phyloP scores from a whole-genome alignment of 2,888 invertebrate species.

The Dyspetes luteomarginatus region DNA sequence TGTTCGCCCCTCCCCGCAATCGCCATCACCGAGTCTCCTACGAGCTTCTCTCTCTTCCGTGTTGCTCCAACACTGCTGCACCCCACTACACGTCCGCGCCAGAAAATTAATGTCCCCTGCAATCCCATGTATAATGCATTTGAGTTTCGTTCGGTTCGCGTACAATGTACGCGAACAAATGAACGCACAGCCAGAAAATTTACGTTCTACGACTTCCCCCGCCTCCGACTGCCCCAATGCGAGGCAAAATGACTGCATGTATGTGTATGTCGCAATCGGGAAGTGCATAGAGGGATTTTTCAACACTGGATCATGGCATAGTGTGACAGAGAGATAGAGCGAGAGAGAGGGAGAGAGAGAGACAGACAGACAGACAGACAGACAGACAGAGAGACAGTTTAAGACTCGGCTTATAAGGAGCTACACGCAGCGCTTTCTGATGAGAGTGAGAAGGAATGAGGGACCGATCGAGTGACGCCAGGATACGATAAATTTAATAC shows the following conservation, averaged over 20 bases:
- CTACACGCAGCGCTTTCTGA: too few species aligned
- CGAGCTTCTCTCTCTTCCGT: constrained; percentile 31
- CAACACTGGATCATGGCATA: background rate
- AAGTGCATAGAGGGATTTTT: background rate
- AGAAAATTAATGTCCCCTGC: constrained; percentile 84
- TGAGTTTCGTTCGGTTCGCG: constrained; percentile 79
- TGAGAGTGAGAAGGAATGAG: background rate
- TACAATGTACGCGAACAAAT: constrained; percentile 77
- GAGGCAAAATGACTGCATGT: too few species aligned
- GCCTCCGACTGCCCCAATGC: too few species aligned
- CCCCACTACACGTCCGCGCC: constrained; percentile 81
- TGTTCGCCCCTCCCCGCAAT: constrained; percentile 57
- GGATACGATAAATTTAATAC: background rate
- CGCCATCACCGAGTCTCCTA: constrained; percentile 58
- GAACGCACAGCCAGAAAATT: constrained; percentile 83
- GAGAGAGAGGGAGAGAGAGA: background rate
- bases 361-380: background rate
- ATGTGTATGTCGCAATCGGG: background rate
- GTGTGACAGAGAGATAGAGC: background rate
- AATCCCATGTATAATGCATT: constrained; percentile 84
- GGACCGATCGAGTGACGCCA: background rate
- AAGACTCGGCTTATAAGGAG: too few species aligned
- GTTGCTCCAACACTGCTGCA: constrained; percentile 58
- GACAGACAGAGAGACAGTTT: too few species aligned
- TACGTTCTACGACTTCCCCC: constrained; percentile 75